Evolutionary conservation across 2,888 invertebrate species (phyloP).

Genomic region (Disparrhopalites patrizii): DNA sequence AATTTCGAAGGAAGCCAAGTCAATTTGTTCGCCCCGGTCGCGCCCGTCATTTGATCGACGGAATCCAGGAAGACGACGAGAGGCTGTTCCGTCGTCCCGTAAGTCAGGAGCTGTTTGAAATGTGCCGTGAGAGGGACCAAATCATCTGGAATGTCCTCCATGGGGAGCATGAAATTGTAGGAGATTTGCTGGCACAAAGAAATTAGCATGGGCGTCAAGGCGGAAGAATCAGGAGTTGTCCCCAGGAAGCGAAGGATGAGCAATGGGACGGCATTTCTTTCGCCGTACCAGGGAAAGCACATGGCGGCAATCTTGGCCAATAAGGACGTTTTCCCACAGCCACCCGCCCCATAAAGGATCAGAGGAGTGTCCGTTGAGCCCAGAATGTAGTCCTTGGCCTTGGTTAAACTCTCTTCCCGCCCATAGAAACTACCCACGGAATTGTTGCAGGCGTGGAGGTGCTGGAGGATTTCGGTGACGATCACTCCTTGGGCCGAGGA

Average conservation of each 20-base stretch:
- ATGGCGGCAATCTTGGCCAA: constrained; percentile 86
- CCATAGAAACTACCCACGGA: constrained; percentile 92
- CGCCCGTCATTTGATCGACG: constrained; percentile 92
- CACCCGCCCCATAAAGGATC: constrained; percentile 90
- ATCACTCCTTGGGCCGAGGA: constrained; percentile 89
- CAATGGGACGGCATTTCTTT: constrained; percentile 64
- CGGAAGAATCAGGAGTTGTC: constrained; percentile 94
- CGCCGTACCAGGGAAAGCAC: constrained; percentile 65
- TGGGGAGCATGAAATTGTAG: constrained; percentile 84
- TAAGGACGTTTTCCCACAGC: constrained; percentile 95
- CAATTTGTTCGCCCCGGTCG: constrained; percentile 89
- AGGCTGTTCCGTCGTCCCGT: constrained; percentile 77
- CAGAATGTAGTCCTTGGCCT: constrained; percentile 76
- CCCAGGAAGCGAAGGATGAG: constrained; percentile 89
- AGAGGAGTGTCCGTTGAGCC: constrained; percentile 79
- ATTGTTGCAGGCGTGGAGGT: constrained; percentile 91
- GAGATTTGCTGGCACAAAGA: constrained; percentile 95
- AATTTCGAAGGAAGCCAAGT: constrained; percentile 92
- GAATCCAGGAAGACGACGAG: constrained; percentile 89
- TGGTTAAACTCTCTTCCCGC: constrained; percentile 75
- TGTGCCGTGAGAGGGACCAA: constrained; percentile 91
- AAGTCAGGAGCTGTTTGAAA: constrained; percentile 86
- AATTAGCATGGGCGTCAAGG: constrained; percentile 86
- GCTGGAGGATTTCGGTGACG: constrained; percentile 88
- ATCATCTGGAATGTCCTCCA: constrained; percentile 93